Evolutionary conservation across 1,140 invertebrate species (phyloP).

Genomic region (Aricia agestis): DNA sequence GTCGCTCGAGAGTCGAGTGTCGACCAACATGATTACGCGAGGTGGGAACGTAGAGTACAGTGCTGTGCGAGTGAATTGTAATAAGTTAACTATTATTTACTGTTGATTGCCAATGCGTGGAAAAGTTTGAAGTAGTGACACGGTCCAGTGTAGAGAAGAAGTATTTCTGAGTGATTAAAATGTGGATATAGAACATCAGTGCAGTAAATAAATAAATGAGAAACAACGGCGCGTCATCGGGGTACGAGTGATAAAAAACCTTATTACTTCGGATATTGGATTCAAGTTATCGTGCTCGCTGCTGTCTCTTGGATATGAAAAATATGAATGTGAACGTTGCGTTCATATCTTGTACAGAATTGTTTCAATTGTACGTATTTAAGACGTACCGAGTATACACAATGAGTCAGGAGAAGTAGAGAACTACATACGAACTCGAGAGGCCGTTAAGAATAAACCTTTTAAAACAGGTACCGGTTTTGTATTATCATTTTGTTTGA

Average conservation of each 20-base stretch:
- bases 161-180: not conserved
- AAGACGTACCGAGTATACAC: constrained; percentile 10
- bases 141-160: not conserved
- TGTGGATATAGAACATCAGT: constrained; percentile 13
- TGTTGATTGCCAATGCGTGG: constrained; percentile 3
- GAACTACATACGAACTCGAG: constrained; percentile 48
- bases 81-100: constrained; percentile 15
- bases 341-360: constrained; percentile 44
- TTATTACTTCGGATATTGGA: constrained; percentile 43
- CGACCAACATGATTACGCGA: constrained; percentile 69
- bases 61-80: constrained; percentile 55
- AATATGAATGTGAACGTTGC: constrained; percentile 48
- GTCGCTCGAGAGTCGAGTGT: constrained; percentile 68
- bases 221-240: constrained; percentile 44
- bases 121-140: constrained; percentile 10
- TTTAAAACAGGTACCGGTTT: constrained; percentile 75
- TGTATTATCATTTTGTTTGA: constrained; percentile 72
- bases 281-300: constrained; percentile 39
- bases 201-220: constrained; percentile 71
- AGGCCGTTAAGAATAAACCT: constrained; percentile 62
- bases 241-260: constrained; percentile 43
- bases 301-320: constrained; percentile 37
- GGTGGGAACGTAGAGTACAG: constrained; percentile 52
- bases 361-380: constrained; percentile 20
- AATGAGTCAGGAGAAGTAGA: constrained; percentile 52